phyloP scores from a whole-genome alignment of 1,140 invertebrate genomes.

The Epicauta chinensis region DNA sequence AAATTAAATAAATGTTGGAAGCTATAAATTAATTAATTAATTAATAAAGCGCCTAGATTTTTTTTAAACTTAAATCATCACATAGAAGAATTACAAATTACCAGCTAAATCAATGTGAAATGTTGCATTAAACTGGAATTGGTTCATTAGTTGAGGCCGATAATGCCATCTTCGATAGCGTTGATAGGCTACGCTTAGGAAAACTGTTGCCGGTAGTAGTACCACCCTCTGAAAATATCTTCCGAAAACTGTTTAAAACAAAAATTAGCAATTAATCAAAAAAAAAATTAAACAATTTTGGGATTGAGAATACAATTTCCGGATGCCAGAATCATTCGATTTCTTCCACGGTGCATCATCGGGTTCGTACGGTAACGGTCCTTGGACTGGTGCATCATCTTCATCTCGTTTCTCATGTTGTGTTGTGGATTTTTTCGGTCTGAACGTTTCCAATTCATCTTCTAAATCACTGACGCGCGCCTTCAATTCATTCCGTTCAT shows the following conservation, averaged over 20 bases:
- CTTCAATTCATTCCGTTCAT: conserved; percentile 85
- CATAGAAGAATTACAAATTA: conserved; percentile 14
- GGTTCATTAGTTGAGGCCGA: conserved; percentile 47
- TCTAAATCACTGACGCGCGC: conserved; percentile 78
- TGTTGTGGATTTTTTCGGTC: conserved; percentile 46
- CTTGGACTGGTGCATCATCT: conserved; percentile 86
- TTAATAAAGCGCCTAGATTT: neutral
- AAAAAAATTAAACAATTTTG: conserved; percentile 1
- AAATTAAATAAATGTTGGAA: too few relatives aligned
- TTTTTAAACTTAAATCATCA: conserved; percentile 16
- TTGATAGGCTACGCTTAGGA: conserved; percentile 63
- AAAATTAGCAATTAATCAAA: neutral
- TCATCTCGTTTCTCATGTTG: conserved; percentile 49
- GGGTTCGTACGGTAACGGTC: conserved; percentile 90
- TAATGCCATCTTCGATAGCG: conserved; percentile 64
- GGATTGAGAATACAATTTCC: conserved; percentile 78
- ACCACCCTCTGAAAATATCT: conserved; percentile 60
- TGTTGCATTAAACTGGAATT: conserved; percentile 33
- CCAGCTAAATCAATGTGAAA: conserved; percentile 17
- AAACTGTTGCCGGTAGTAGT: conserved; percentile 49
- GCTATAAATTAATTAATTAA: too few relatives aligned
- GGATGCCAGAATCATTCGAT: conserved; percentile 74
- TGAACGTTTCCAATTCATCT: conserved; percentile 73
- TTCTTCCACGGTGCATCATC: conserved; percentile 91
- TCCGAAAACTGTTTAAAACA: conserved; percentile 55